Conservation (phyloP, 1,140 invertebrate genomes). For the Neuroterus valhalla region DNA sequence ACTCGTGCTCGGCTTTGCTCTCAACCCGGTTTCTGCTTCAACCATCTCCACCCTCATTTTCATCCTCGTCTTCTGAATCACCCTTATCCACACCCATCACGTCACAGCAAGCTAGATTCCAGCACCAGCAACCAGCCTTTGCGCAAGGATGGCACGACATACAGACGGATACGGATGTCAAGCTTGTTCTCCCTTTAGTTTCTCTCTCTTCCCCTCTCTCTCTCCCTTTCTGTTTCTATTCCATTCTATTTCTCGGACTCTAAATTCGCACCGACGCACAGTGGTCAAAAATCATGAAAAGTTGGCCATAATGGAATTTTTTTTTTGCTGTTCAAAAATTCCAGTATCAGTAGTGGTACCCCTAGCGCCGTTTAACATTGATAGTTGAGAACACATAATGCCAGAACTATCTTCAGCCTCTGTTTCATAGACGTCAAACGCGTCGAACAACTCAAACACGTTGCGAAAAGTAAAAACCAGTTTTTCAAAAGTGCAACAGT, state of each 20-base stretch:
- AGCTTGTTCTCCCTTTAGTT: slow-evolving; percentile 32
- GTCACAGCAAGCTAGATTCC: slow-evolving; percentile 13
- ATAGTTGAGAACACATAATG: no score
- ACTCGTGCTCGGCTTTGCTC: slow-evolving; percentile 35
- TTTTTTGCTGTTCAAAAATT: no score
- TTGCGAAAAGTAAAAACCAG: no score
- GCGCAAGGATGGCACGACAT: slow-evolving; percentile 43
- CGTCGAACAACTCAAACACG: no score
- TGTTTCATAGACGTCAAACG: no score
- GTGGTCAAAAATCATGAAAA: no score
- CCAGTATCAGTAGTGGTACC: no score
- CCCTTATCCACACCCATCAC: slow-evolving; percentile 36
- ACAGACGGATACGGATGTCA: slow-evolving; percentile 53
- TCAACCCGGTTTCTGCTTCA: slow-evolving; percentile 30
- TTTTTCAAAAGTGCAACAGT: no score
- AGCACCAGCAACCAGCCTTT: slow-evolving; percentile 32
- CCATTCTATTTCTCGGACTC: background rate
- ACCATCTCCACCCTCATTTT: slow-evolving; percentile 28
- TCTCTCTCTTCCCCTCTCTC: slow-evolving; percentile 20
- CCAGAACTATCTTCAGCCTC: no score
- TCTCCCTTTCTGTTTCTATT: slow-evolving; percentile 2
- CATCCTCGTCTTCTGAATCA: slow-evolving; percentile 22
- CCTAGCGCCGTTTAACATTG: no score
- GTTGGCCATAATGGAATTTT: no score
- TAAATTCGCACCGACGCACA: no score